Evolutionary conservation across 2,888 invertebrate species (phyloP).

Genomic region (Laspeyria flexula): DNA sequence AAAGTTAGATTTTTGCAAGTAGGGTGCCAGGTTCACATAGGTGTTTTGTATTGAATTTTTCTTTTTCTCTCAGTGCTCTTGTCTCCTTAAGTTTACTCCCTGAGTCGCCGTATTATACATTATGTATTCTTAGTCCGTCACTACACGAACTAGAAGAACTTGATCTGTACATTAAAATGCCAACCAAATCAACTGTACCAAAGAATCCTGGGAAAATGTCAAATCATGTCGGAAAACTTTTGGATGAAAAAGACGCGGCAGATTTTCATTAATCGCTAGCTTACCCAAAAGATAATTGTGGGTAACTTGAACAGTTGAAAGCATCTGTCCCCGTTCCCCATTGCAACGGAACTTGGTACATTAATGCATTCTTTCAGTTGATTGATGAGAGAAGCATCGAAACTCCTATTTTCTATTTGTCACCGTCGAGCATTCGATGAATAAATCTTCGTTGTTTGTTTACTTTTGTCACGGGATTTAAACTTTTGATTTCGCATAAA

Average conservation of each 20-base stretch:
- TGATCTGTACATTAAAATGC: too few relatives aligned
- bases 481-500: slow-evolving; percentile 4
- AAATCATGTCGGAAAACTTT: slow-evolving; percentile 30
- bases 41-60: too few relatives aligned
- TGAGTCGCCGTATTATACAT: too few relatives aligned
- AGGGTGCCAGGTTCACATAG: too few relatives aligned
- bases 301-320: slow-evolving; percentile 63
- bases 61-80: too few relatives aligned
- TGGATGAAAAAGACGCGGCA: slow-evolving; percentile 27
- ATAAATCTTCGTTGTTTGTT: slow-evolving; percentile 20
- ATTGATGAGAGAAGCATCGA: slow-evolving; percentile 51
- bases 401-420: slow-evolving; percentile 53
- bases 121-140: too few relatives aligned
- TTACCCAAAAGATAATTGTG: slow-evolving; percentile 55
- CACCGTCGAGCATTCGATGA: slow-evolving; percentile 40
- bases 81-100: too few relatives aligned
- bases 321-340: slow-evolving; percentile 56
- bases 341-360: slow-evolving; percentile 44
- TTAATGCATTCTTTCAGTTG: slow-evolving; percentile 61
- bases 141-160: too few relatives aligned
- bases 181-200: background rate
- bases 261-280: slow-evolving; percentile 45
- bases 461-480: slow-evolving; percentile 13
- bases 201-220: slow-evolving; percentile 19
- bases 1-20: too few relatives aligned